Evolutionary conservation across 2,888 invertebrate genomes (phyloP), one percentile per base, ranked within the genome.

Genomic region (Hypolimnas misippus): DNA sequence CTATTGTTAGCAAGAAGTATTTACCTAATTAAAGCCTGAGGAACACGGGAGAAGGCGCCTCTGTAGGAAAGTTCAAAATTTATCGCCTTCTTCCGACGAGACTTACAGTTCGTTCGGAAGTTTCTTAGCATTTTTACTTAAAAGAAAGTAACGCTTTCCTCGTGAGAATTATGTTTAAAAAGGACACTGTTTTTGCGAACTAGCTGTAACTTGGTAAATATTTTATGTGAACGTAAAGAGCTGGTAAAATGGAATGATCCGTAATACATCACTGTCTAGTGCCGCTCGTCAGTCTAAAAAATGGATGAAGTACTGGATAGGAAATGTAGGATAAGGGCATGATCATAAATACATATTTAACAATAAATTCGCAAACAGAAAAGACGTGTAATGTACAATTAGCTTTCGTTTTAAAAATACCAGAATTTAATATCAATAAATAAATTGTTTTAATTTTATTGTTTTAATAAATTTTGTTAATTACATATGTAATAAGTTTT

Each of bases 21-120:
- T 49, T 49, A 29, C 29, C 29, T 49, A 49, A 49, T 49, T 29
- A 57, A 51, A 25, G 17, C 35, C 29, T 50, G 53, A 40, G 54
- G 44, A 52, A 59, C 57, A 21, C 52, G 55, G 44, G 50, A 42
- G 53, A 55, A 56, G 55, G 61, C 66, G 65, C 65, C 59, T 57
- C 65, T 33, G 59, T 52, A 38, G 6, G 52, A 51, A 70, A 77
- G 72, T 75, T 70, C 72, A 73, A 71, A 78, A 85, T 86, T 83
- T 86, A 86, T 84, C 72, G 74, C 77, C 76, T 77, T 76, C 76
- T 82, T 78, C 76, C 69, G 70, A 70, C 73, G 77, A 78, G 75
- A 77, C 75, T 77, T 78, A 78, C 75, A 74, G 72, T 66, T 63
- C 70, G 65, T 68, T 44, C 19, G 74, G 73, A 68, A 68, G 72